Conservation (phyloP, 2,797 vertebrate species). For the Onychomys arenicola region DNA sequence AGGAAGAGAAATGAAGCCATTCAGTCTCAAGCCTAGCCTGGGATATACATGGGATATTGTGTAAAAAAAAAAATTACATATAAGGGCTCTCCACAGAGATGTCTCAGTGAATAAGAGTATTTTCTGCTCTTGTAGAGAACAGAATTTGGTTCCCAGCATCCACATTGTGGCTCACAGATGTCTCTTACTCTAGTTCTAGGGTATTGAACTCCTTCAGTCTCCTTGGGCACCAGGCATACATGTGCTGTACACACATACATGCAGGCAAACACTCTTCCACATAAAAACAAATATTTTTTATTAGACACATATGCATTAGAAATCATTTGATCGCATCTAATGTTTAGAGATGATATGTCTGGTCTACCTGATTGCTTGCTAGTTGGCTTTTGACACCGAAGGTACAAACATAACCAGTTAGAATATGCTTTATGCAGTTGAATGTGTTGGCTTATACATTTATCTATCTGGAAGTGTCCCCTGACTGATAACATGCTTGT, state of each 20-base stretch:
- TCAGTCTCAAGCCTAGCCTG: neutral
- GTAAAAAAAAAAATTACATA: neutral
- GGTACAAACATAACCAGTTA: neutral
- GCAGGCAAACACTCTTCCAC: neutral
- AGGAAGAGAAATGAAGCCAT: neutral
- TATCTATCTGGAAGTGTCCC: slow-evolving; percentile 2
- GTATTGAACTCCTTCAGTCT: neutral
- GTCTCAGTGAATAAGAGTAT: neutral
- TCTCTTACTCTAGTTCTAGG: neutral
- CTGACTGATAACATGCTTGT: neutral
- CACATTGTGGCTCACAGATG: neutral
- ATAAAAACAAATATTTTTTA: neutral
- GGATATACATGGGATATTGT: neutral
- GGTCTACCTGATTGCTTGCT: neutral
- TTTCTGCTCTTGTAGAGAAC: neutral
- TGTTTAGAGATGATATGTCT: neutral
- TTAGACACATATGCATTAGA: neutral
- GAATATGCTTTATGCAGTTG: slow-evolving; percentile 2
- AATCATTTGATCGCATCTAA: slow-evolving; percentile 19
- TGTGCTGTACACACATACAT: neutral
- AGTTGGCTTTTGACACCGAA: slow-evolving; percentile 38
- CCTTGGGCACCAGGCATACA: neutral
- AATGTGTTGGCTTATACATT: slow-evolving; percentile 10
- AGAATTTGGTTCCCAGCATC: neutral
- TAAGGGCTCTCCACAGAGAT: neutral